phyloP scores from a whole-genome alignment of 2,888 invertebrate species.

The Atethmia centrago region DNA sequence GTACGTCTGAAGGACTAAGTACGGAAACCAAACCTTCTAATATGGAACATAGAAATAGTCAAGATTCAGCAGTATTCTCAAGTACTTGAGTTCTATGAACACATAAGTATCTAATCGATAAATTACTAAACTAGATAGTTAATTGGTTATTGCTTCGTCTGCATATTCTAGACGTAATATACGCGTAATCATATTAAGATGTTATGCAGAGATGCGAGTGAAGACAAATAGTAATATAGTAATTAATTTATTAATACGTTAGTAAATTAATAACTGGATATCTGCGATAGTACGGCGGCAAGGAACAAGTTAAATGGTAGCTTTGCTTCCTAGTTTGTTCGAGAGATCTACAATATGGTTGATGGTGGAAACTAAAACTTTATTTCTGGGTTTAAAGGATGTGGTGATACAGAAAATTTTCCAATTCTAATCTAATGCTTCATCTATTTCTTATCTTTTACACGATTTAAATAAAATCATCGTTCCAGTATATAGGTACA shows the following conservation, averaged over 20 bases:
- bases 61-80: neutral
- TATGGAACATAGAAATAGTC: no score
- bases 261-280: no score
- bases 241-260: no score
- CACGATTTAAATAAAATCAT: no score
- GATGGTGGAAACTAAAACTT: neutral
- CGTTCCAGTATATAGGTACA: no score
- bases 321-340: neutral
- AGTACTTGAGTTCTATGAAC: neutral
- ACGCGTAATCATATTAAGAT: neutral
- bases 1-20: no score
- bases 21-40: no score
- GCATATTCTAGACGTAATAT: neutral
- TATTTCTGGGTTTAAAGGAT: neutral
- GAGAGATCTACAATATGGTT: neutral
- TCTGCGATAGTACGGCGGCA: neutral
- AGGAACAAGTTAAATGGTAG: conserved; percentile 7
- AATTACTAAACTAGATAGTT: neutral
- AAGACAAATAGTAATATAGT: neutral
- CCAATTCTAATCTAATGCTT: no score
- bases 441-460: no score
- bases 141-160: neutral
- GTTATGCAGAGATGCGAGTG: neutral
- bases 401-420: neutral
- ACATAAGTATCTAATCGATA: neutral